Base-by-base conservation (phyloP, 2,113 vertebrate genomes). In the Sorex araneus region DNA sequence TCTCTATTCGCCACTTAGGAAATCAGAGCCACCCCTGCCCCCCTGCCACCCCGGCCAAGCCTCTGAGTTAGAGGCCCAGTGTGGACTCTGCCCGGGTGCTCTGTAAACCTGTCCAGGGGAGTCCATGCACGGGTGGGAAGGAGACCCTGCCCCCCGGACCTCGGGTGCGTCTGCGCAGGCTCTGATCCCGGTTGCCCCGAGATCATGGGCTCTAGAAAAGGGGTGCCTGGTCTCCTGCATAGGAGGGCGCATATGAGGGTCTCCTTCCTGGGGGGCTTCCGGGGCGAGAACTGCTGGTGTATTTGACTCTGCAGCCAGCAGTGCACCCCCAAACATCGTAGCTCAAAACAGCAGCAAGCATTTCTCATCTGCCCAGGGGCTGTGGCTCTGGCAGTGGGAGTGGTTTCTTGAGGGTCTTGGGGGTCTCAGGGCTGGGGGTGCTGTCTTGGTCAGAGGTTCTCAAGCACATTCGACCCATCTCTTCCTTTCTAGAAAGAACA, bases 31-130 rank as follows among this genome's bases (percentile, higher is more conserved):
- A 15, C n/a, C 1, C 16, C 27, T 40, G 7, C 40, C 40, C 40
- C 40, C 40, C 40, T 40, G 40, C 40, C 40, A 40, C 7, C 40
- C 40, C 7, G 40, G 40, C 21, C 15, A 8, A n/a, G 66, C 40
- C 15, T 67, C 92, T 85, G 87, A 71, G 63, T 89, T 87, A 45
- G 30, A 76, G 45, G 88, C 15, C 28, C 23, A 23, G 18, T 34
- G 6, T n/a, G n/a, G 7, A 28, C 11, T 16, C 36, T 34, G 63
- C 7, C 34, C 1, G 71, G 23, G 57, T 79, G 11, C 19, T 79
- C 73, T 34, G 8, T 79, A 70, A 67, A 70, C 81, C 12, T 75
- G 75, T 75, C 76, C 23, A 57, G 75, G 45, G n/a, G 54, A 64
- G 70, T 74, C 18, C 19, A 60, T 27, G 25, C 19, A 23, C 50